phyloP scores from a whole-genome alignment of 2,888 invertebrate species.

The Ichneumon xanthorius region DNA sequence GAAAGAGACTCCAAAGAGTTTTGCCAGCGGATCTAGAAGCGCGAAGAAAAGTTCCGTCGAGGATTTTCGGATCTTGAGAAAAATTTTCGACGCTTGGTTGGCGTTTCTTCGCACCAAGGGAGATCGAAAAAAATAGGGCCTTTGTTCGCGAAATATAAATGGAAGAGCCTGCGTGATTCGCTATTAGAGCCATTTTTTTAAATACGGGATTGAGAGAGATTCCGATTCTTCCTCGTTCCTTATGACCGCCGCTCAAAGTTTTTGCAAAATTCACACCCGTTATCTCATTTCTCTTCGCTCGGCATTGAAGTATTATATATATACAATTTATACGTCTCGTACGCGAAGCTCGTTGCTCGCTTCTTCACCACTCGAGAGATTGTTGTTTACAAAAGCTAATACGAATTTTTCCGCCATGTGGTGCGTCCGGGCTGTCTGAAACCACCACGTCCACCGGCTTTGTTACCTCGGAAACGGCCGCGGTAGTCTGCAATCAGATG shows the following conservation, averaged over 20 bases:
- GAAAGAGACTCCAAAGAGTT: slow-evolving; percentile 63
- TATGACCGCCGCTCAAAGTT: slow-evolving; percentile 64
- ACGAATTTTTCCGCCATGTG: slow-evolving; percentile 82
- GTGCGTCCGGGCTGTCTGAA: slow-evolving; percentile 81
- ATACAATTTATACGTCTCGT: slow-evolving; percentile 67
- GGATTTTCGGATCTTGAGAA: slow-evolving; percentile 69
- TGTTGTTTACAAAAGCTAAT: slow-evolving; percentile 72
- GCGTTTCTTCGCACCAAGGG: slow-evolving; percentile 24
- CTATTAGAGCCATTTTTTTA: no score
- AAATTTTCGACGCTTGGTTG: slow-evolving; percentile 71
- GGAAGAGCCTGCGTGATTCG: slow-evolving; percentile 8
- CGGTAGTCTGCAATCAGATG: slow-evolving; percentile 75
- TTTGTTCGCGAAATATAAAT: not conserved
- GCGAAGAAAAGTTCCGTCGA: slow-evolving; percentile 56
- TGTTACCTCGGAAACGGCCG: slow-evolving; percentile 81
- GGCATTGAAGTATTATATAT: slow-evolving; percentile 42
- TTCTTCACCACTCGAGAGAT: slow-evolving; percentile 49
- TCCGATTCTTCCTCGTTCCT: not conserved
- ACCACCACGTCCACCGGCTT: slow-evolving; percentile 80
- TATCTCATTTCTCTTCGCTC: slow-evolving; percentile 42
- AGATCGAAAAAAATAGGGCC: not conserved
- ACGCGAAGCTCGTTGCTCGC: slow-evolving; percentile 55
- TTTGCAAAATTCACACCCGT: slow-evolving; percentile 66
- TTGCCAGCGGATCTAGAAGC: slow-evolving; percentile 62
- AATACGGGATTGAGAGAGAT: no score